phyloP scores from a whole-genome alignment of 2,797 vertebrate species.

The Rhincodon typus region DNA sequence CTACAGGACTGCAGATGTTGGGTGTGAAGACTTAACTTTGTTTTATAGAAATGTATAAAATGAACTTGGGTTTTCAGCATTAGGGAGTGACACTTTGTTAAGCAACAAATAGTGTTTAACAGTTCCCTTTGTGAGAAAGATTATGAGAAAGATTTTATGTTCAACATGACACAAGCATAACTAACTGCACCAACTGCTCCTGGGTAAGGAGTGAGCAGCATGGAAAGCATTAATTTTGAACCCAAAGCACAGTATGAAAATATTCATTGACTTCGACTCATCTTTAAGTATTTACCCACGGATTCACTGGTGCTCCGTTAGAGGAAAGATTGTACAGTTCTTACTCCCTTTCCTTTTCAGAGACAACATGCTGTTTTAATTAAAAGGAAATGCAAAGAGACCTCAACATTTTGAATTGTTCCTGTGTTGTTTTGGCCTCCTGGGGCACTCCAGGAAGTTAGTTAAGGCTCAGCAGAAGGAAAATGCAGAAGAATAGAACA shows the following conservation, averaged over 20 bases:
- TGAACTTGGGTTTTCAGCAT: not conserved
- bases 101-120: not conserved
- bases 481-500: not conserved
- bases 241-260: not conserved
- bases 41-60: not conserved
- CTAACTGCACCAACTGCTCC: not conserved
- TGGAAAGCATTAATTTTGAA: not conserved
- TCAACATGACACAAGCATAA: not conserved
- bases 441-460: conserved; percentile 15
- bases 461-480: not conserved
- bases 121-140: not conserved
- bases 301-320: not conserved
- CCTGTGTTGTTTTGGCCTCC: conserved; percentile 13
- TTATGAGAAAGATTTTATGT: not conserved
- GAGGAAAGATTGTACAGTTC: not conserved
- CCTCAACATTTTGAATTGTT: not conserved
- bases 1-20: not conserved
- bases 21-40: not conserved
- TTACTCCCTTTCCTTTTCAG: not conserved
- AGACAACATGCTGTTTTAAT: not conserved
- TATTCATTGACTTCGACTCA: not conserved
- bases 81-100: not conserved
- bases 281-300: not conserved
- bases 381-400: conserved; percentile 26
- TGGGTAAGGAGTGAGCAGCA: not conserved